phyloP scores from a whole-genome alignment of 1,140 invertebrate genomes.

The Metopolophium dirhodum region DNA sequence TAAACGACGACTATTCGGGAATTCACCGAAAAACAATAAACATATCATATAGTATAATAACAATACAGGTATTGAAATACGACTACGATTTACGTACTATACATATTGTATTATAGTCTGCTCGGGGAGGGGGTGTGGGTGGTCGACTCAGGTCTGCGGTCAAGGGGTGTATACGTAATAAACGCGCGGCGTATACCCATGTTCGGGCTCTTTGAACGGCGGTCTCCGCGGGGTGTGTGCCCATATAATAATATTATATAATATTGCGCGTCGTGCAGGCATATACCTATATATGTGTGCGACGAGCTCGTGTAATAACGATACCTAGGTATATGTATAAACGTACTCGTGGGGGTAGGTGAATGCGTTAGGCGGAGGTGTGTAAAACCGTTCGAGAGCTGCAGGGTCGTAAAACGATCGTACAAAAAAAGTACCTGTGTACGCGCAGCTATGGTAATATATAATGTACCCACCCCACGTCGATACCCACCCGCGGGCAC shows the following conservation, averaged over 20 bases:
- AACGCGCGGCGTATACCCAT: too few species aligned
- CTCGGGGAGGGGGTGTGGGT: not conserved
- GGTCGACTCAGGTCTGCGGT: not conserved
- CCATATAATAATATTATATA: not conserved
- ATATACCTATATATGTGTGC: not conserved
- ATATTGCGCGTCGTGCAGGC: not conserved
- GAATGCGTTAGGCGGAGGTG: not conserved
- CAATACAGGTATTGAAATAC: not conserved
- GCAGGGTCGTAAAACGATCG: not conserved
- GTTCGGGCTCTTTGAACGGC: not conserved
- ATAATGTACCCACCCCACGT: not conserved
- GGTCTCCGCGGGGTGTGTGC: not conserved
- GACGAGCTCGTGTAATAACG: not conserved
- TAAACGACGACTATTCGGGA: not conserved
- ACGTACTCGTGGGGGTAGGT: not conserved
- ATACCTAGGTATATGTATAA: not conserved
- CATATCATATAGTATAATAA: not conserved
- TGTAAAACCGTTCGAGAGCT: not conserved
- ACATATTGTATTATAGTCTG: not conserved
- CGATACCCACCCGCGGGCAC: not conserved
- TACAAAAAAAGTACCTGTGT: not conserved
- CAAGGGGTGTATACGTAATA: not conserved
- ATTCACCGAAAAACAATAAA: not conserved
- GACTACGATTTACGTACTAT: not conserved
- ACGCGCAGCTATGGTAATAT: too few species aligned